These are phyloP conservation scores for Hydrotaea diabolus DNA, from an alignment of 2,888 invertebrate genomes.

Conservation along the genomic window DNA sequence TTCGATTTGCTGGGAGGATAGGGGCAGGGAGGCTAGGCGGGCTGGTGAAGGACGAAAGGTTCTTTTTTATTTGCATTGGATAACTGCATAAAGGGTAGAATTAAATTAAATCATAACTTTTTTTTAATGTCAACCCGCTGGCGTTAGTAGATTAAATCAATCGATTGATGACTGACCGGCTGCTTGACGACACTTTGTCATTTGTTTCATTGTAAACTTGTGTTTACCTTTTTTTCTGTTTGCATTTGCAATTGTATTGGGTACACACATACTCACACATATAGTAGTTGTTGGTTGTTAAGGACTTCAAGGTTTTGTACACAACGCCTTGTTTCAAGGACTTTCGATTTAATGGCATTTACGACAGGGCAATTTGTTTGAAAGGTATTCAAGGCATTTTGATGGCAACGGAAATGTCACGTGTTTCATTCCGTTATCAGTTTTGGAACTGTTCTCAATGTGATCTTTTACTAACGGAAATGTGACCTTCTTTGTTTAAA, in stretches of 20 bases:
- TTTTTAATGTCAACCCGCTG: conserved; percentile 23
- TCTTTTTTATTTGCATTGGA: background rate
- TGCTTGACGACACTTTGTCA: background rate
- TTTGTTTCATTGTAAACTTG: background rate
- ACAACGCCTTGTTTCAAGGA: background rate
- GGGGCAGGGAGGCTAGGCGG: too few relatives aligned
- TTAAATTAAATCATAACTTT: conserved; percentile 24
- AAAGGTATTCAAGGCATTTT: too few relatives aligned
- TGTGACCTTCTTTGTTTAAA: too few relatives aligned
- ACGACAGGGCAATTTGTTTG: too few relatives aligned
- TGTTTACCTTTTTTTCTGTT: background rate
- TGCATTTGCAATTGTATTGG: background rate
- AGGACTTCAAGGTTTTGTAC: background rate
- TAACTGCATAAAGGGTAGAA: conserved; percentile 5
- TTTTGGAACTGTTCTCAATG: too few relatives aligned
- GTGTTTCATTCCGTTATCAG: too few relatives aligned
- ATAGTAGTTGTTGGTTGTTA: background rate
- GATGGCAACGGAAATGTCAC: too few relatives aligned
- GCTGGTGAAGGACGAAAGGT: background rate
- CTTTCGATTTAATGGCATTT: background rate
- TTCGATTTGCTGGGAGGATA: conserved; percentile 4
- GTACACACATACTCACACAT: too few relatives aligned
- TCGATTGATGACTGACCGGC: background rate
- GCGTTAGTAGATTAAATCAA: background rate
- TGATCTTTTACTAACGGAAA: too few relatives aligned